Base-by-base conservation (phyloP, 2,888 invertebrate genomes). In the Cepaea hortensis region DNA sequence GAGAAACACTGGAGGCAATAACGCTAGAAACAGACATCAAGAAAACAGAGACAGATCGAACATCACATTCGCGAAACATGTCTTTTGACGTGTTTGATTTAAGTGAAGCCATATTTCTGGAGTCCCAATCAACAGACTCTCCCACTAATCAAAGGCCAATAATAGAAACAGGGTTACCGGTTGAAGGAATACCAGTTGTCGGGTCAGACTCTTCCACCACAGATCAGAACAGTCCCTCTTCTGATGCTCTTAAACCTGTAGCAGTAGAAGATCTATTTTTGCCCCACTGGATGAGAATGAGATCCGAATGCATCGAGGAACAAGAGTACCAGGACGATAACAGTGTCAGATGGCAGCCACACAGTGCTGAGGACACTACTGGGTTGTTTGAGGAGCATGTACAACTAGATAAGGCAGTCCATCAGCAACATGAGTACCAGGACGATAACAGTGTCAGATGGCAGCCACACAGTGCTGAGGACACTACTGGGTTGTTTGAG, bases 41-140 rank as follows among this genome's bases (percentile, higher is more conserved):
- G 7, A 55, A 50, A 77, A 20, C 6, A 35, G 35, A 55, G n/a
- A 6, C 18, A 18, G 80, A 80, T 55, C 55, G 62, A 4, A 46
- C 46, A 80, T 35, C 35, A 62, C 46, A 5, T 3, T 46, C 4
- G 80, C 35, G 23, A 65, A 3, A 18, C 23, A 11, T n/a, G 3
- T 81, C 81, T 50, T 68, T n/a, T 20, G 84, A 84, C 9, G 65
- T 84, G 11, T 84, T 84, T 48, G n/a, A 76, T 48, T n/a, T 84
- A 6, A 84, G 84, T 75, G 84, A 84, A 76, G 35, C 65, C 15
- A 77, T 84, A 65, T 84, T 84, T 48, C 15, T 84, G 23, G 77
- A 76, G 1, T 35, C 65, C 13, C 11, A 48, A 35, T 9, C 15
- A 35, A 65, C n/a, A 7, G 23, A 77, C 11, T 20, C 20, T 3